A percentile compares a stretch with the other conserved stretches of the same genome.
Evolutionary conservation across 2,888 invertebrate genomes (phyloP).

Genomic region (Xanthia icteritia): DNA sequence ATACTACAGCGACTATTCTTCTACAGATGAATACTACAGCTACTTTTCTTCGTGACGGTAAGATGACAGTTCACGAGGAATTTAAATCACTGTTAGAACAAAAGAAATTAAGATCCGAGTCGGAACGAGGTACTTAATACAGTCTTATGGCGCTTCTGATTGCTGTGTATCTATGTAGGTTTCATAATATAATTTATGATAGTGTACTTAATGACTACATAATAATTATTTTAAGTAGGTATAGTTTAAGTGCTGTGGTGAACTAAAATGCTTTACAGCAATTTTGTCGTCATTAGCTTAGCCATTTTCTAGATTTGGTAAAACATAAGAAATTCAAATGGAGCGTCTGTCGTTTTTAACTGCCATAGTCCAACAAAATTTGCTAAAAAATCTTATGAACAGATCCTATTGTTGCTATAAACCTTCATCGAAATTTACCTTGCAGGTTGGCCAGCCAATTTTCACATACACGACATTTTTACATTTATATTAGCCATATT

Average conservation of each 20-base stretch:
- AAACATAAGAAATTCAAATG: no score
- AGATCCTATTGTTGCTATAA: background rate
- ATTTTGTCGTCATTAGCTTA: background rate
- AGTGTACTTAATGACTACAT: background rate
- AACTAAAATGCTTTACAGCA: background rate
- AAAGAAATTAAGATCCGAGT: constrained; percentile 30
- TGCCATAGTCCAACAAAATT: no score
- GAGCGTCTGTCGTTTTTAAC: no score
- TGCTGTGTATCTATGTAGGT: background rate
- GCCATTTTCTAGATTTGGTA: background rate
- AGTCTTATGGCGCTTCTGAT: constrained; percentile 7
- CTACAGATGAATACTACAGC: background rate
- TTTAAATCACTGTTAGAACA: constrained; percentile 53
- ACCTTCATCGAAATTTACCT: background rate
- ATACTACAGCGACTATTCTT: background rate
- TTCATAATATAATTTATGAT: background rate
- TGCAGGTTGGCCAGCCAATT: no score
- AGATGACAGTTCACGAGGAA: constrained; percentile 15
- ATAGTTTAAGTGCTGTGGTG: background rate
- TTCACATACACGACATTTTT: background rate
- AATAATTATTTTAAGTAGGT: background rate
- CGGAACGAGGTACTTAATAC: background rate
- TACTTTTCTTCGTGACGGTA: background rate
- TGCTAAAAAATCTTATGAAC: no score
- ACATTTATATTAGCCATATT: background rate